phyloP scores from a whole-genome alignment of 1,140 invertebrate species.

The Ceratina calcarata region DNA sequence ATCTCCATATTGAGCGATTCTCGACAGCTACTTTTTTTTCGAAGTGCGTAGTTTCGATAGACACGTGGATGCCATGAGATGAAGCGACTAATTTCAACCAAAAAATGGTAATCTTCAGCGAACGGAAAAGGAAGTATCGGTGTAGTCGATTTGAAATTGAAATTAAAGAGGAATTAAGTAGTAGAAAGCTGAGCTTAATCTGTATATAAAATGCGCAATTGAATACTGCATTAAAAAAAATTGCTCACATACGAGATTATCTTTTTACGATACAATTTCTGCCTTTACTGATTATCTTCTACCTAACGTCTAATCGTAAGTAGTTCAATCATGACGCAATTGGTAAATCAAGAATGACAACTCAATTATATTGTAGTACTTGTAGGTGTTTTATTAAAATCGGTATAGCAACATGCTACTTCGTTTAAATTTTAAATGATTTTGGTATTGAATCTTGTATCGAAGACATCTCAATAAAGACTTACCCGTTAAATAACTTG shows the following conservation, averaged over 20 bases:
- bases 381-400: neutral
- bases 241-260: conserved; percentile 39
- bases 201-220: neutral
- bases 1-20: conserved; percentile 53
- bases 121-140: neutral
- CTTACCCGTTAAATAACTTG: neutral
- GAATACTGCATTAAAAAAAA: conserved; percentile 3
- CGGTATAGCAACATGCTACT: neutral
- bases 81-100: neutral
- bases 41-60: conserved; percentile 18
- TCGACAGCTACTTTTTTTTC: conserved; percentile 22
- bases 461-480: conserved; percentile 47
- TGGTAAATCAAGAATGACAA: conserved; percentile 1
- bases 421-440: conserved; percentile 5
- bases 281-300: conserved; percentile 25
- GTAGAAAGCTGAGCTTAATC: neutral
- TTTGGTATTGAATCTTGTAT: conserved; percentile 34
- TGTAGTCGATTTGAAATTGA: conserved; percentile 12
- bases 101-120: neutral
- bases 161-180: conserved; percentile 4
- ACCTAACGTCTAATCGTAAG: neutral
- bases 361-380: conserved; percentile 16
- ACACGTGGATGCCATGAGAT: conserved; percentile 2
- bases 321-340: conserved; percentile 2
- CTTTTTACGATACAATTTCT: conserved; percentile 9